Evolutionary conservation across 1,140 invertebrate species (phyloP).

Genomic region (Akabosia matsudoensis): DNA sequence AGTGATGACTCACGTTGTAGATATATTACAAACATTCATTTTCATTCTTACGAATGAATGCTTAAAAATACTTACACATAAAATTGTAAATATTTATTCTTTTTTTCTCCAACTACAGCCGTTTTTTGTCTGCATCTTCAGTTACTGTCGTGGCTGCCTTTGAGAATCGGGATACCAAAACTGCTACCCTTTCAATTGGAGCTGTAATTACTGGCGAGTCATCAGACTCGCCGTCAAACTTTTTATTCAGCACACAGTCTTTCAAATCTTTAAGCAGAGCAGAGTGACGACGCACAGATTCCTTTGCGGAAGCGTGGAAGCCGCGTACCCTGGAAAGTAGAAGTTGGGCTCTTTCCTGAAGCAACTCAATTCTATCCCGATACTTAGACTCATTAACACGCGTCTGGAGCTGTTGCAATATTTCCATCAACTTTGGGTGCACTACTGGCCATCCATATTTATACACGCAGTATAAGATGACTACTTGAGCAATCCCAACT

Average conservation of each 20-base stretch:
- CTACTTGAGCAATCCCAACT: background rate
- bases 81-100: background rate
- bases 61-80: background rate
- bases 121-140: constrained; percentile 5
- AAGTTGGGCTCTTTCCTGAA: background rate
- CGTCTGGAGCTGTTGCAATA: background rate
- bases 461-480: background rate
- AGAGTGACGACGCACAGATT: background rate
- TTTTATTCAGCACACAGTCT: constrained; percentile 18
- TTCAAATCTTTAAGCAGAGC: constrained; percentile 3
- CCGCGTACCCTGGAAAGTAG: background rate
- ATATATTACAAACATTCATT: background rate
- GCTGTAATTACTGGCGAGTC: background rate
- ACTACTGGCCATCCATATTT: background rate
- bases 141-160: background rate
- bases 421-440: background rate
- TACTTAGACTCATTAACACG: background rate
- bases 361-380: background rate
- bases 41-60: background rate
- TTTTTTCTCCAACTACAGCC: background rate
- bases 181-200: background rate
- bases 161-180: constrained; percentile 8
- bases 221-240: background rate
- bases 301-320: background rate
- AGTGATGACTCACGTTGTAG: background rate